Evolutionary conservation across 2,888 invertebrate genomes (phyloP).

Genomic region (Ferdinandea cuprea): DNA sequence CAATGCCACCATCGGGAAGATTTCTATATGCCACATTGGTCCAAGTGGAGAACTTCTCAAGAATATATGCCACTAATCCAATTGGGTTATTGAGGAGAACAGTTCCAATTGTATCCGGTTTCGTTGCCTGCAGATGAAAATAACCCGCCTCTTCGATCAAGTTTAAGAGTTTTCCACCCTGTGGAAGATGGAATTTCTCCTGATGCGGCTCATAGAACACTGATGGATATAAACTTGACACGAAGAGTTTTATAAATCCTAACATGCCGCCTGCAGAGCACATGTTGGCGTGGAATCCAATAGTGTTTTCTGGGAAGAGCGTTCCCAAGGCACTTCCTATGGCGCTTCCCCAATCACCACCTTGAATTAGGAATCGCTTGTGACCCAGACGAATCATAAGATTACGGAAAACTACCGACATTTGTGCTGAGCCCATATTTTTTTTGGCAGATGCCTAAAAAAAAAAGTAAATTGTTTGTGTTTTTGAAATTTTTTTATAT

Average conservation of each 20-base stretch:
- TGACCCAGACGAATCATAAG: constrained; percentile 88
- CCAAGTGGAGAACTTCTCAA: constrained; percentile 93
- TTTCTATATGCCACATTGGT: constrained; percentile 85
- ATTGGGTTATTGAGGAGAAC: constrained; percentile 85
- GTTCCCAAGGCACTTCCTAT: too few relatives aligned
- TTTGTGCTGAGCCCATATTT: constrained; percentile 83
- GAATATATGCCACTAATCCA: constrained; percentile 93
- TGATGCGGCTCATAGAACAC: constrained; percentile 84
- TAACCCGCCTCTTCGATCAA: constrained; percentile 85
- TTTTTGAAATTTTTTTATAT: too few relatives aligned
- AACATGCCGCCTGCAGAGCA: constrained; percentile 81
- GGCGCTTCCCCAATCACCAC: constrained; percentile 95
- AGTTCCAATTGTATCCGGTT: constrained; percentile 93
- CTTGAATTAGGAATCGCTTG: constrained; percentile 87
- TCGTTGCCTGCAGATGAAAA: constrained; percentile 92
- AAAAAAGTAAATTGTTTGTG: too few relatives aligned
- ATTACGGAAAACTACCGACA: constrained; percentile 85
- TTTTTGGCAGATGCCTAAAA: constrained; percentile 78
- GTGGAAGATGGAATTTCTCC: constrained; percentile 84
- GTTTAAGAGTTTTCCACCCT: constrained; percentile 77
- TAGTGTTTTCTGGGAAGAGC: constrained; percentile 86
- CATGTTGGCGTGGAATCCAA: constrained; percentile 87
- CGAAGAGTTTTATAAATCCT: constrained; percentile 80
- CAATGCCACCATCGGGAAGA: constrained; percentile 87
- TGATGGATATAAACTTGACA: constrained; percentile 85